phyloP scores from a whole-genome alignment of 2,888 invertebrate genomes.

The Brenthis daphne region DNA sequence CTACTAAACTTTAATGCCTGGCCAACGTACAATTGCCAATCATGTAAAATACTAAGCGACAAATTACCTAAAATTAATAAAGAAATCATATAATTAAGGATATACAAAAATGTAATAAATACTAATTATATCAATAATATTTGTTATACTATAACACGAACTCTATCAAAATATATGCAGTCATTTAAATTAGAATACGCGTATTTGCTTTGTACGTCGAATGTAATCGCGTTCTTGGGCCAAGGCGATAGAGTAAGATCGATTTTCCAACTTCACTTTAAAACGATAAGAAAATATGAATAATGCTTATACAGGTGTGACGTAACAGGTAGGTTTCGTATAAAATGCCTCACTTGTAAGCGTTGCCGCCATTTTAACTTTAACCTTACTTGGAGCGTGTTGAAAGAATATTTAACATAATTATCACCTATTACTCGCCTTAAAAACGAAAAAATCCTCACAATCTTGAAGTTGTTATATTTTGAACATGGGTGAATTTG shows the following conservation, averaged over 20 bases:
- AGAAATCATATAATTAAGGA: too few relatives aligned
- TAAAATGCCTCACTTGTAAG: slow-evolving; percentile 65
- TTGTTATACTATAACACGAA: too few relatives aligned
- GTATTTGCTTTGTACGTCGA: not conserved
- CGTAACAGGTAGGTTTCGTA: slow-evolving; percentile 74
- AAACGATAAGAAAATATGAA: slow-evolving; percentile 65
- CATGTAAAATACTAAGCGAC: not conserved
- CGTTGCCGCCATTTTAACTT: slow-evolving; percentile 68
- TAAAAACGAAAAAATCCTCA: not conserved
- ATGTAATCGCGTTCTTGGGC: slow-evolving; percentile 2
- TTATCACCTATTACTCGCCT: slow-evolving; percentile 52
- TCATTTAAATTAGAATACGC: not conserved
- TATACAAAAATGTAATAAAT: too few relatives aligned
- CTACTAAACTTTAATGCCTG: slow-evolving; percentile 36
- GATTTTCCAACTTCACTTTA: slow-evolving; percentile 50
- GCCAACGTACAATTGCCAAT: not conserved
- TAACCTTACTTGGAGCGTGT: slow-evolving; percentile 50
- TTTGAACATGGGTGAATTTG: slow-evolving; percentile 22
- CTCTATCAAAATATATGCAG: too few relatives aligned
- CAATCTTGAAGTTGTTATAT: not conserved
- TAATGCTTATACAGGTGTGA: slow-evolving; percentile 67
- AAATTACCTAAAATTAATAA: too few relatives aligned
- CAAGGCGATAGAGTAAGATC: slow-evolving; percentile 39
- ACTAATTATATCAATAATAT: too few relatives aligned
- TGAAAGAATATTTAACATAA: slow-evolving; percentile 51